Base-by-base conservation (phyloP, 2,888 invertebrate genomes). In the Acrocyrtus sp. region DNA sequence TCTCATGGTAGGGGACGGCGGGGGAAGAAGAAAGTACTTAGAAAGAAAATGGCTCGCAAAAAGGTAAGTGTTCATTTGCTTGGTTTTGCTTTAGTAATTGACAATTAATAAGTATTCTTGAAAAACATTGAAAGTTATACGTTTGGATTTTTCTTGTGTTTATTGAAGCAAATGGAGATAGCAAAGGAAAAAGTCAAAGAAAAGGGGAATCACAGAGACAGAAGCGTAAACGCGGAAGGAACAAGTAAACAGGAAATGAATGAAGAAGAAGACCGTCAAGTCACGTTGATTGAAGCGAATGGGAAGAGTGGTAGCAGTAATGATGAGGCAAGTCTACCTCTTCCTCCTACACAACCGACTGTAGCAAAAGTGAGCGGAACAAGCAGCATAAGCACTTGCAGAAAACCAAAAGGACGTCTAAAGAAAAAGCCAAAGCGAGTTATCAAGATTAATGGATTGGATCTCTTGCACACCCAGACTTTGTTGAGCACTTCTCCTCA, bases 391-490 rank as follows among this genome's bases (percentile, higher is more conserved):
- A n/a, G n/a, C n/a, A n/a, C n/a, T n/a, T n/a, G n/a, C 89, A 89
- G 83, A 88, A 88, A 81, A 84, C 86, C 5, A 88, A 88, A 82
- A 85, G 88, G 19, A 51, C 62, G 62, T 10, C 51, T 72, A 12
- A 75, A 77, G 68, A 77, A 75, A 27, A 77, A 75, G 70, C 66
- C 62, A 1, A 78, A 76, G 54, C 73, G 72, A 48, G 66, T 89
- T 6, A 85, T 91, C 54, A 91, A 92, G 85, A 95, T 95, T 83
- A 92, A 91, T 78, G 95, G 95, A 19, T 87, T 96, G 81, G 95
- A 96, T 86, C 87, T 95, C 81, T 86, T 96, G 80, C 95, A 96
- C 85, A 93, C 91, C 81, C 92, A 95, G 85, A 96, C 96, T 41
- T 87, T 96, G 79, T 88, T 94, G 6, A 95, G 95, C 83, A 95